These are phyloP conservation scores for Drosophila neonasuta DNA, from an alignment of 2,888 invertebrate species.

Conservation along the genomic window DNA sequence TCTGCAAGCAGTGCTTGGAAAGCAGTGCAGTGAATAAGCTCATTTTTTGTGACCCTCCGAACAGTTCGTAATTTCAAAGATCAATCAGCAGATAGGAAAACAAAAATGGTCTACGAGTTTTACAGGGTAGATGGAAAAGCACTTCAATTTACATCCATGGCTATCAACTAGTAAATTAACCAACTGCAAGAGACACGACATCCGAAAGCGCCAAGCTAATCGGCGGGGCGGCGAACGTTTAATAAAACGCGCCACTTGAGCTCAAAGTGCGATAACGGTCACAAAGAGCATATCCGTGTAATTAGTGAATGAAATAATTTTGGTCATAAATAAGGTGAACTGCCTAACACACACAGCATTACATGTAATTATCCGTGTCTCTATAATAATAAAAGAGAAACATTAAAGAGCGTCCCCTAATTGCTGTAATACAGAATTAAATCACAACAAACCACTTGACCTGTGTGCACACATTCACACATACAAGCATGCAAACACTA, in stretches of 20 bases:
- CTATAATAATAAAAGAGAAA: not conserved
- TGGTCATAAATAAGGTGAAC: constrained; percentile 14
- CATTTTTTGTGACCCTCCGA: not conserved
- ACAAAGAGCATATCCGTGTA: constrained; percentile 35
- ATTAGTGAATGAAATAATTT: constrained; percentile 43
- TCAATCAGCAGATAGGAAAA: not conserved
- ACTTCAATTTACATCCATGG: constrained; percentile 51
- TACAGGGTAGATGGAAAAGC: constrained; percentile 27
- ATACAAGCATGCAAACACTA: not conserved
- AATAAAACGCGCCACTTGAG: constrained; percentile 69
- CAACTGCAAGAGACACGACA: constrained; percentile 33
- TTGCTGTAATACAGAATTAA: constrained; percentile 39
- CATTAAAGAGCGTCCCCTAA: constrained; percentile 30
- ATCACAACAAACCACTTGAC: constrained; percentile 27
- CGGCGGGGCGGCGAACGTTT: constrained; percentile 29
- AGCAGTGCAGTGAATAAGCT: not conserved
- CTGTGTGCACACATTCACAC: constrained; percentile 5
- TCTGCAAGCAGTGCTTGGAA: not conserved
- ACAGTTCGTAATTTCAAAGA: not conserved
- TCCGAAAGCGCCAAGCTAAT: constrained; percentile 30
- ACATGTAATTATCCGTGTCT: not conserved
- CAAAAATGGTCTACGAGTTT: not conserved
- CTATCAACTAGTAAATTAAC: constrained; percentile 56
- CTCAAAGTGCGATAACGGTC: constrained; percentile 51
- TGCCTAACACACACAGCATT: not conserved